Evolutionary conservation across 2,113 vertebrate species (phyloP), one percentile per base, ranked within the genome.

Genomic region (Tapirus terrestris): DNA sequence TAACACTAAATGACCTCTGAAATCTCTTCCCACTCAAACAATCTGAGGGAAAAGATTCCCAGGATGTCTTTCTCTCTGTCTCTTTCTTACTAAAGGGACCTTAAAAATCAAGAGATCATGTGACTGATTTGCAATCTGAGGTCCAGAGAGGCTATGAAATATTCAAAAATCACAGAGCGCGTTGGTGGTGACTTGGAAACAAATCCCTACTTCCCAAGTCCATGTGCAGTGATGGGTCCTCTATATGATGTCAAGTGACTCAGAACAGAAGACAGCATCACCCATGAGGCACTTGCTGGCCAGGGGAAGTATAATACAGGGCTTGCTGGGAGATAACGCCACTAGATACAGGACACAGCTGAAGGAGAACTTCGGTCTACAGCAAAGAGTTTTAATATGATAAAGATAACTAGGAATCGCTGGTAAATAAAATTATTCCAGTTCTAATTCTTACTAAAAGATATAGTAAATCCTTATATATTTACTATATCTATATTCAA

Each of bases 361-460:
- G 58, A 97, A 95, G 36, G 45, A 72, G 25, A 58, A 7, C 27
- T 75, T 45, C 84, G 80, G 20, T 63, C 8, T 4, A 33, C 31
- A 70, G 51, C 23, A 77, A 92, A 82, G 60, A 86, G 36, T 65
- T 86, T 90, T 88, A 87, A 68, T 83, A 51, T 45, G 31, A 68
- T 84, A 68, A 45, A 90, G 36, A 31, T 63, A 96, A 84, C 18
- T 56, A 94, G 45, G 17, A 79, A 67, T 73, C 77, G 91, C 21
- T 70, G 53, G 36, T 36, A 93, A 77, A 18, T 79, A 92, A 63
- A 94, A 77, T 51, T 93, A 91, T 58, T 84, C 17, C 23, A 68
- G 14, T 77, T 94, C 80, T 84, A 79, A 14, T 84, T 96, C 86
- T 68, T 89, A 80, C 27, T 85, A 84, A 96, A 67, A 92, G 13